Percentiles rank a stretch among this genome's conserved stretches.
These are phyloP conservation scores for Myotis vivesi DNA, from an alignment of 2,797 vertebrate species.

Conservation along the genomic window DNA sequence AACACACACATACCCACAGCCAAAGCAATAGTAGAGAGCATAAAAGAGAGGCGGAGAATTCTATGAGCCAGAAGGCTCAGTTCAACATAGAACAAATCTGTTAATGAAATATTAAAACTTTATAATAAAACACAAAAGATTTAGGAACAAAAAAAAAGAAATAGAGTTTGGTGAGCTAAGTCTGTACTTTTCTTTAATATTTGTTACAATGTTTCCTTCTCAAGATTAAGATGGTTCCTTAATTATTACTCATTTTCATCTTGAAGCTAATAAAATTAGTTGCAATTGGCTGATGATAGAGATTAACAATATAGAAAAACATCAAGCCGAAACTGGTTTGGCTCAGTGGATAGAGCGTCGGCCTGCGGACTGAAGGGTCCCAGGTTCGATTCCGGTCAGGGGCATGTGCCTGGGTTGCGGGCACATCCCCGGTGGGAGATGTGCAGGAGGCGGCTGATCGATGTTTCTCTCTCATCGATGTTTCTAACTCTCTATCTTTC, in stretches of 20 bases:
- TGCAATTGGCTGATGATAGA: neutral
- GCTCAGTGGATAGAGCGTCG: too few species aligned
- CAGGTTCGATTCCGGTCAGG: too few species aligned
- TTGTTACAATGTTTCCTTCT: neutral
- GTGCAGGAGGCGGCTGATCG: too few species aligned
- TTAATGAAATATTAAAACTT: constrained; percentile 34
- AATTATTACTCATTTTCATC: constrained; percentile 14
- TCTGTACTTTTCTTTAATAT: constrained; percentile 29
- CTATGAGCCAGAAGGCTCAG: neutral
- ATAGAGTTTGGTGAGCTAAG: neutral
- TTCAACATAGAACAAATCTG: neutral
- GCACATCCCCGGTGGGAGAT: too few species aligned
- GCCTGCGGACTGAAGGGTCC: too few species aligned
- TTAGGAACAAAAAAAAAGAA: neutral
- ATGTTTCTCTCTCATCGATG: too few species aligned
- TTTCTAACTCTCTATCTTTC: too few species aligned
- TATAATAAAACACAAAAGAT: constrained; percentile 12
- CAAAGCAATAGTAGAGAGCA: neutral
- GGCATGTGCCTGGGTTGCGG: too few species aligned
- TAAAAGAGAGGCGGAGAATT: constrained; percentile 3
- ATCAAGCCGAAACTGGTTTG: too few species aligned
- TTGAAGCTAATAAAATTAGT: constrained; percentile 36
- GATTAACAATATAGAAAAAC: neutral
- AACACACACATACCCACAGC: neutral
- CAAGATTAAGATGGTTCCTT: neutral